Evolutionary conservation across 2,797 vertebrate species (phyloP), one percentile per base, ranked within the genome.

Genomic region (Dicrostonyx torquatus): DNA sequence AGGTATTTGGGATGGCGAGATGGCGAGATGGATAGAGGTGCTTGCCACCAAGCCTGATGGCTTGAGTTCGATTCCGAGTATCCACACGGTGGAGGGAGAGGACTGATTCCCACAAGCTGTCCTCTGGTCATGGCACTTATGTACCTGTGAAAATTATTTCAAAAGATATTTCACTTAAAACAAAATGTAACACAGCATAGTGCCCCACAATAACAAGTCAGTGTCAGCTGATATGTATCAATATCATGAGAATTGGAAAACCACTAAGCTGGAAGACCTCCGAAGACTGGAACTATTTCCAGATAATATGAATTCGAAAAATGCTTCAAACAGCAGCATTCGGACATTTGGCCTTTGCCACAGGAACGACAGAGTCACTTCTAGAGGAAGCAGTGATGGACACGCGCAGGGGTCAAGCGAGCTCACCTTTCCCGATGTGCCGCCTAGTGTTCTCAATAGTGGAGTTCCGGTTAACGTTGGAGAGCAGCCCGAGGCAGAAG

Each of bases 391-490:
- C 18, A 17, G 2, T 34, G 58, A 86, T 64, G 37, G 24, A 80
- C 20, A 11, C 31, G 1, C 26, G 12, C 93, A 40, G 7, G 45
- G 55, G 31, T 5, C 34, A 5, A 34, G 58, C 0, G 75, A 87
- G 24, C 90, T 94, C 97, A 99, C 99, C 99, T 99, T 99, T 99
- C 96, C 99, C 99, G 48, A 99, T 99, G 95, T 99, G 99, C 97
- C 99, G 98, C 97, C 99, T 98, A 0, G 99, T 99, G 98, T 99
- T 99, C 98, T 99, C 99, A 9, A 99, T 99, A 93, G 99, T 99
- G 89, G 99, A 99, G 98, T 99, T 99, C 98, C 99, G 99, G 98
- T 99, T 99, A 93, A 99, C 99, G 0, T 99, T 99, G 45, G 99
- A 99, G 78, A 99, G 99, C 96, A 99, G 99, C 97, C 99, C 99